A percentile compares a stretch with the other conserved stretches of the same genome.
Conservation (phyloP, 2,113 vertebrate species). For the Rhizomys pruinosus region DNA sequence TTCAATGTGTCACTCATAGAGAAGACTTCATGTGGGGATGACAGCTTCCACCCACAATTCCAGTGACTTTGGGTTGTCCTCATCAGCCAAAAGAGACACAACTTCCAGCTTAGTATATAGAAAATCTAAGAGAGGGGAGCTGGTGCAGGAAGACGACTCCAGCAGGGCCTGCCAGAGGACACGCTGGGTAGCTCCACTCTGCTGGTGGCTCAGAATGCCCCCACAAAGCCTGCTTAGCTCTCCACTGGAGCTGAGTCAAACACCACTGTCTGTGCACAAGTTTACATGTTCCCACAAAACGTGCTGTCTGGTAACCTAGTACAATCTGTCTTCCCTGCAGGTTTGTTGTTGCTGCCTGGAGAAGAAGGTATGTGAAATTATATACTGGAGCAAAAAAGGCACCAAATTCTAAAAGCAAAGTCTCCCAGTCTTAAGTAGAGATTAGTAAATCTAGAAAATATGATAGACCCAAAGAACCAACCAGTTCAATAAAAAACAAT, state of each 20-base stretch:
- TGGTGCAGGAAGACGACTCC: neutral
- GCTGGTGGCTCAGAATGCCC: neutral
- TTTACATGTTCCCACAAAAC: neutral
- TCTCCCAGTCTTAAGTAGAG: neutral
- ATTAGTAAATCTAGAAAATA: slow-evolving; percentile 11
- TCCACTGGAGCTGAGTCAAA: neutral
- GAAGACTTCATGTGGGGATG: neutral
- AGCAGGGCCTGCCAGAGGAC: neutral
- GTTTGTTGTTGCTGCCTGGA: neutral
- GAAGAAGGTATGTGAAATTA: neutral
- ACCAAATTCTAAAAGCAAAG: neutral
- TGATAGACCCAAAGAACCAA: neutral
- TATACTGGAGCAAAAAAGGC: neutral
- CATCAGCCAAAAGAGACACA: neutral
- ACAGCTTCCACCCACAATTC: neutral
- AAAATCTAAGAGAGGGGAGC: neutral
- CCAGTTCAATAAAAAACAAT: neutral
- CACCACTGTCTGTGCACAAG: fast-evolving
- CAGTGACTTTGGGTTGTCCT: slow-evolving; percentile 45
- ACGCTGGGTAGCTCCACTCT: neutral
- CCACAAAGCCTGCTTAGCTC: neutral
- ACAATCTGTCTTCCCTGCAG: neutral
- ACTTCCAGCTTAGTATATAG: neutral
- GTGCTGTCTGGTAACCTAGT: neutral
- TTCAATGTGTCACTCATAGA: neutral